These are phyloP conservation scores for Lacanobia wlatinum DNA, from an alignment of 2,888 invertebrate genomes.

Conservation along the genomic window DNA sequence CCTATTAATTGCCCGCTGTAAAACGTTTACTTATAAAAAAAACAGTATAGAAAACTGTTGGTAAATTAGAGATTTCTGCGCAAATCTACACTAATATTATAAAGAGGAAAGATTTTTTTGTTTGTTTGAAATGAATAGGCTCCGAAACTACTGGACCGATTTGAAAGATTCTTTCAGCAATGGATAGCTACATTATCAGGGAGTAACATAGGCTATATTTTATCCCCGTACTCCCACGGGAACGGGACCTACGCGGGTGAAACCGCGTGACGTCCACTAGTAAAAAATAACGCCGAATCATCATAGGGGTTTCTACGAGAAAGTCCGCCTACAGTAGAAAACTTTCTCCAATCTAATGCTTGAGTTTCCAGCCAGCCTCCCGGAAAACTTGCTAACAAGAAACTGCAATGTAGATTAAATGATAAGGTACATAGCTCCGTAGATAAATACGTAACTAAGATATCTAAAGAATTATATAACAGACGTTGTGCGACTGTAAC, in stretches of 20 bases:
- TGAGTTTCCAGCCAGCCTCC: slow-evolving; percentile 45
- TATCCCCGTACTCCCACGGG: too few relatives aligned
- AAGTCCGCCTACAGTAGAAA: slow-evolving; percentile 21
- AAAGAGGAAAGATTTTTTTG: too few relatives aligned
- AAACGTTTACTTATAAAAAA: slow-evolving; percentile 7
- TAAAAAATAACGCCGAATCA: slow-evolving; percentile 16
- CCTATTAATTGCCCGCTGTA: slow-evolving; percentile 5
- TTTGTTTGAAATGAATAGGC: too few relatives aligned
- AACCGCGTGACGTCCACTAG: too few relatives aligned
- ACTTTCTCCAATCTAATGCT: slow-evolving; percentile 31
- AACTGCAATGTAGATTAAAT: slow-evolving; percentile 13
- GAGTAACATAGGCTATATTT: too few relatives aligned
- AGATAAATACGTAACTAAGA: slow-evolving; percentile 15
- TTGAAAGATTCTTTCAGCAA: too few relatives aligned
- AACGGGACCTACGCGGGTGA: too few relatives aligned
- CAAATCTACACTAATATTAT: too few relatives aligned
- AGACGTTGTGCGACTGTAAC: slow-evolving; percentile 15
- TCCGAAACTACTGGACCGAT: too few relatives aligned
- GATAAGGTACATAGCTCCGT: slow-evolving; percentile 8
- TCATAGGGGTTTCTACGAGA: slow-evolving; percentile 26
- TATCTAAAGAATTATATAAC: slow-evolving; percentile 34
- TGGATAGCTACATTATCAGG: too few relatives aligned
- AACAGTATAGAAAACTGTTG: background rate
- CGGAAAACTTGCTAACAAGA: slow-evolving; percentile 41
- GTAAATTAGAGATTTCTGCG: slow-evolving; percentile 8